These are phyloP conservation scores for Gari tellinella DNA, from an alignment of 2,888 invertebrate genomes.

Conservation along the genomic window DNA sequence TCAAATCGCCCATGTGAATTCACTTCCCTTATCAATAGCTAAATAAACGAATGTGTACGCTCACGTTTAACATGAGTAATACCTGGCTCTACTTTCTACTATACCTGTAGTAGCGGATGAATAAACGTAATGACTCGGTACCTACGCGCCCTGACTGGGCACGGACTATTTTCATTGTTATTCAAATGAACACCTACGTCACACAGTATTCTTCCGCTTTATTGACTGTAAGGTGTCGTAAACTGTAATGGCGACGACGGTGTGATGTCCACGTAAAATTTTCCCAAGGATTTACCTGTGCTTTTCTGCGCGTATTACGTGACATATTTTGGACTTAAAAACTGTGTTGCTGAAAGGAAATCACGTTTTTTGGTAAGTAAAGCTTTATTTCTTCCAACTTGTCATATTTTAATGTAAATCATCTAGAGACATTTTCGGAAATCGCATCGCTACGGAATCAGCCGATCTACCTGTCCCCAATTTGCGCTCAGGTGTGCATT, in stretches of 20 bases:
- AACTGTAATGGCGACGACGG: slow-evolving; percentile 56
- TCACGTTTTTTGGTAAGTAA: slow-evolving; percentile 32
- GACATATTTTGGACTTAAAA: slow-evolving; percentile 24
- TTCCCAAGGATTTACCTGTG: slow-evolving; percentile 53
- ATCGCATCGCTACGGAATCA: slow-evolving; percentile 23
- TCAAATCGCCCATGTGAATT: too few relatives aligned
- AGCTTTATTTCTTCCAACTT: neutral
- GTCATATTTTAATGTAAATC: neutral
- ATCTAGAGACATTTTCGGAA: slow-evolving; percentile 21
- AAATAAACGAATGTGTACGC: too few relatives aligned
- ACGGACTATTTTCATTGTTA: slow-evolving; percentile 60
- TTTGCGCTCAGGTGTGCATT: slow-evolving; percentile 43
- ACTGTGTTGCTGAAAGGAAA: neutral
- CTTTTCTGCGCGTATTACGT: neutral
- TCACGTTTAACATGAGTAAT: slow-evolving; percentile 25
- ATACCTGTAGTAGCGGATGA: slow-evolving; percentile 64
- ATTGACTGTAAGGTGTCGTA: slow-evolving; percentile 58
- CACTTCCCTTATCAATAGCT: too few relatives aligned
- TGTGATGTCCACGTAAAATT: slow-evolving; percentile 9
- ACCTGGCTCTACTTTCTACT: slow-evolving; percentile 56
- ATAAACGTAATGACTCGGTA: slow-evolving; percentile 27
- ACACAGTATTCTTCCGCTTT: slow-evolving; percentile 55
- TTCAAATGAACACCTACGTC: slow-evolving; percentile 55
- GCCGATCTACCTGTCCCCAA: slow-evolving; percentile 50
- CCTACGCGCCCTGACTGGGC: neutral